Conservation (phyloP, 2,888 invertebrate genomes). For the Idaea straminata region DNA sequence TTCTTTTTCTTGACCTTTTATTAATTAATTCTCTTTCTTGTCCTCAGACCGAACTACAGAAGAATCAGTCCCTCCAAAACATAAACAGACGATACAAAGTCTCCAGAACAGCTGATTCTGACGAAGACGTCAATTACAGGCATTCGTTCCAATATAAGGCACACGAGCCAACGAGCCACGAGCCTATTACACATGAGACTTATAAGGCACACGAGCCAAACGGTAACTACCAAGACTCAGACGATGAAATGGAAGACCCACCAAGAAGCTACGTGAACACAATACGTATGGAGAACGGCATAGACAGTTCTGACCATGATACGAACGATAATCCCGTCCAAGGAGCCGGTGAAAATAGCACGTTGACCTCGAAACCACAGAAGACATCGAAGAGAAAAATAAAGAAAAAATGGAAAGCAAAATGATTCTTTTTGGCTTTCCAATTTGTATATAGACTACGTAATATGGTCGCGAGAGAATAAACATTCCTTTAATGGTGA, state of each 20-base stretch:
- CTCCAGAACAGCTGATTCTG: constrained; percentile 52
- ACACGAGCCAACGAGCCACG: constrained; percentile 45
- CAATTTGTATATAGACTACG: constrained; percentile 69
- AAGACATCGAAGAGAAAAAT: constrained; percentile 67
- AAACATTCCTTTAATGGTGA: constrained; percentile 63
- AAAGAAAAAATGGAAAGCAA: constrained; percentile 60
- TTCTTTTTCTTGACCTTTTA: no score
- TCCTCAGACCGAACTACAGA: constrained; percentile 55
- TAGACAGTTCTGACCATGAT: constrained; percentile 66
- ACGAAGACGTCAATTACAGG: constrained; percentile 59
- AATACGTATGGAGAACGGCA: constrained; percentile 59
- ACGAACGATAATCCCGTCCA: constrained; percentile 58
- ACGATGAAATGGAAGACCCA: constrained; percentile 57
- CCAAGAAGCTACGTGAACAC: constrained; percentile 45
- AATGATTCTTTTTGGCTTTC: constrained; percentile 73
- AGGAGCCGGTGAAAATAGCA: constrained; percentile 4
- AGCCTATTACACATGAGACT: neutral
- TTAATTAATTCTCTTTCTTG: no score
- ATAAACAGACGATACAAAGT: constrained; percentile 53
- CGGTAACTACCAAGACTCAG: constrained; percentile 62
- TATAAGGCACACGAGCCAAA: constrained; percentile 48
- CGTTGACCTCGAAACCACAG: constrained; percentile 53
- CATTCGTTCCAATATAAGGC: constrained; percentile 49
- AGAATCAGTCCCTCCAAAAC: constrained; percentile 72
- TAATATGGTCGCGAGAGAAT: constrained; percentile 41